A percentile compares a stretch with the other conserved stretches of the same genome.
Conservation (phyloP, 2,113 vertebrate species). For the Scytalopus superciliaris region DNA sequence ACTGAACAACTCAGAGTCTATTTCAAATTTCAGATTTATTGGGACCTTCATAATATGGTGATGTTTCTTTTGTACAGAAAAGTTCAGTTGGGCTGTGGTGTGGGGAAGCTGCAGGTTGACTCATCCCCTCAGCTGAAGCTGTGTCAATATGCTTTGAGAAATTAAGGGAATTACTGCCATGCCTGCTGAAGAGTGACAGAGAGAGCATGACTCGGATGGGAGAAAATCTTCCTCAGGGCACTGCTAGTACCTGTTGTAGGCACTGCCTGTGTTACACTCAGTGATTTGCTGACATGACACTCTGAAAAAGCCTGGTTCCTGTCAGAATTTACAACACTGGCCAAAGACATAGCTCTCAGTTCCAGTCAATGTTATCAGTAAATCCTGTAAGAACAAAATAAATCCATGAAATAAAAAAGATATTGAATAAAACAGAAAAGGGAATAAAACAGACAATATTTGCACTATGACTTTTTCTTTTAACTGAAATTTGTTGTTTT, state of each 20-base stretch:
- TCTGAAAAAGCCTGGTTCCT: neutral
- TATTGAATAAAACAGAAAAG: neutral
- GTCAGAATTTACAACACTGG: neutral
- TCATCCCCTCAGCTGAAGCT: neutral
- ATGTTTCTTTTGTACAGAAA: neutral
- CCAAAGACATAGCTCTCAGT: neutral
- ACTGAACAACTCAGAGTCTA: neutral
- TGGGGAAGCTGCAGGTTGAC: neutral
- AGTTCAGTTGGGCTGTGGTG: neutral
- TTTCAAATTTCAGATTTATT: neutral
- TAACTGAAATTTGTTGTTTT: neutral
- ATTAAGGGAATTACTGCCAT: rapidly evolving
- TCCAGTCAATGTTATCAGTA: neutral
- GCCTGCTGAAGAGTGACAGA: neutral
- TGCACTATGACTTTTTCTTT: neutral
- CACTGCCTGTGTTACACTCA: neutral
- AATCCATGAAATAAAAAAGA: neutral
- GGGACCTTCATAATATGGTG: neutral
- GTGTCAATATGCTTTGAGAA: neutral
- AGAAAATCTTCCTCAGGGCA: neutral
- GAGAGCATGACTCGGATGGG: neutral
- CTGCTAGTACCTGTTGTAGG: neutral
- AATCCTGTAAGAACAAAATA: neutral
- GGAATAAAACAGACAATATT: neutral
- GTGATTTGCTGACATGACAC: neutral